phyloP scores from a whole-genome alignment of 2,113 vertebrate genomes.

The Eptesicus fuscus region DNA sequence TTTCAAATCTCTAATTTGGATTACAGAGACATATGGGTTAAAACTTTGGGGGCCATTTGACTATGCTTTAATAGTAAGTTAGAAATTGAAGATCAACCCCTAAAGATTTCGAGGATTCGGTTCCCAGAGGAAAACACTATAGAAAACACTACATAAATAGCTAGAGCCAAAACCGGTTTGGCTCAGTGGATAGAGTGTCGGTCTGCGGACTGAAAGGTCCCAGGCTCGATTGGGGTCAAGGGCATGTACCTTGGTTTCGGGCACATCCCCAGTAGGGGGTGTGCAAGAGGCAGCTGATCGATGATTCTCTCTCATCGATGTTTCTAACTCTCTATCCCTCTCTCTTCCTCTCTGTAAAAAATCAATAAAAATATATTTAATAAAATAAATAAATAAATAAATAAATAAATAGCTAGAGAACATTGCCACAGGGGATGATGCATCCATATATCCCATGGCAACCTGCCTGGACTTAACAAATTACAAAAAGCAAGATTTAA shows the following conservation, averaged over 20 bases:
- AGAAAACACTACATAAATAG: conserved; percentile 55
- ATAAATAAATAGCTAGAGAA: conserved; percentile 66
- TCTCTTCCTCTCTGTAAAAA: too few species aligned
- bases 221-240: too few species aligned
- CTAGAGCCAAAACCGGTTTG: too few species aligned
- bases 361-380: too few species aligned
- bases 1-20: conserved; percentile 73
- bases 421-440: conserved; percentile 61
- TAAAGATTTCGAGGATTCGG: conserved; percentile 73
- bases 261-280: too few species aligned
- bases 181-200: too few species aligned
- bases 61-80: conserved; percentile 73
- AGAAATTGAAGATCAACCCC: conserved; percentile 74
- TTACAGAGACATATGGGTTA: conserved; percentile 64
- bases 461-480: conserved; percentile 36
- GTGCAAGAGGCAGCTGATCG: too few species aligned
- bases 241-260: too few species aligned
- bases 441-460: conserved; percentile 51
- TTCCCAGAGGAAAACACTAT: conserved; percentile 57
- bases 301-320: too few species aligned
- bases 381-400: too few species aligned
- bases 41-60: conserved; percentile 68
- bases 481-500: conserved; percentile 59
- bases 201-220: too few species aligned
- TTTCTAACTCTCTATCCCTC: too few species aligned